A percentile compares a stretch with the other conserved stretches of the same genome.
phyloP scores from a whole-genome alignment of 2,797 vertebrate species.

The Sebastes alutus region DNA sequence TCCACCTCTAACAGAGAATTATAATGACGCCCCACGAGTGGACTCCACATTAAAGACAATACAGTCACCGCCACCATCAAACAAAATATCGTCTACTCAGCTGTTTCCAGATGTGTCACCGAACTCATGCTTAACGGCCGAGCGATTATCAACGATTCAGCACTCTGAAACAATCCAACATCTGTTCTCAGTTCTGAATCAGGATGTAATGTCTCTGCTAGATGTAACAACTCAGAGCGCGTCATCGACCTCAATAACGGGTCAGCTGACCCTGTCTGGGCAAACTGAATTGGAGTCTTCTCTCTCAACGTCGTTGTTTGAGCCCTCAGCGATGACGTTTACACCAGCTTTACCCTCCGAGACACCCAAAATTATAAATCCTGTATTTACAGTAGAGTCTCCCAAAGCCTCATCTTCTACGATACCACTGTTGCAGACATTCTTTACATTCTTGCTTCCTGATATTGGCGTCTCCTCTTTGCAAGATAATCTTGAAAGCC shows the following conservation, averaged over 20 bases:
- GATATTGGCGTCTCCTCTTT: neutral
- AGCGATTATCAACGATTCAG: neutral
- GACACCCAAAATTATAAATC: neutral
- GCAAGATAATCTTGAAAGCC: neutral
- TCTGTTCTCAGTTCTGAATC: slow-evolving; percentile 4
- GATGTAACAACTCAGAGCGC: slow-evolving; percentile 6
- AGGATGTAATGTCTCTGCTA: slow-evolving; percentile 16
- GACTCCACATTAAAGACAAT: neutral
- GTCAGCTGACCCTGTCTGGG: slow-evolving; percentile 8
- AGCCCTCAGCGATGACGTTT: neutral
- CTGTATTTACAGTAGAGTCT: neutral
- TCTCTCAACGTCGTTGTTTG: neutral
- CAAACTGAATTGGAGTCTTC: slow-evolving; percentile 29
- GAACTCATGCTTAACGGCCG: neutral
- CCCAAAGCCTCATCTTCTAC: neutral
- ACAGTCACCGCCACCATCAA: slow-evolving; percentile 11
- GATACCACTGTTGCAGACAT: neutral
- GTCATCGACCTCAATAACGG: slow-evolving; percentile 13
- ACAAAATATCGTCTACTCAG: neutral
- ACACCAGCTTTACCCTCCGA: slow-evolving; percentile 15
- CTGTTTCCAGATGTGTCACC: slow-evolving; percentile 39
- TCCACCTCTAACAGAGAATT: slow-evolving; percentile 12
- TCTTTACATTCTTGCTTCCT: neutral
- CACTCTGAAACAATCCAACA: neutral
- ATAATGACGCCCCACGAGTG: neutral